phyloP scores from a whole-genome alignment of 2,797 vertebrate genomes.

The Heliangelus exortis region DNA sequence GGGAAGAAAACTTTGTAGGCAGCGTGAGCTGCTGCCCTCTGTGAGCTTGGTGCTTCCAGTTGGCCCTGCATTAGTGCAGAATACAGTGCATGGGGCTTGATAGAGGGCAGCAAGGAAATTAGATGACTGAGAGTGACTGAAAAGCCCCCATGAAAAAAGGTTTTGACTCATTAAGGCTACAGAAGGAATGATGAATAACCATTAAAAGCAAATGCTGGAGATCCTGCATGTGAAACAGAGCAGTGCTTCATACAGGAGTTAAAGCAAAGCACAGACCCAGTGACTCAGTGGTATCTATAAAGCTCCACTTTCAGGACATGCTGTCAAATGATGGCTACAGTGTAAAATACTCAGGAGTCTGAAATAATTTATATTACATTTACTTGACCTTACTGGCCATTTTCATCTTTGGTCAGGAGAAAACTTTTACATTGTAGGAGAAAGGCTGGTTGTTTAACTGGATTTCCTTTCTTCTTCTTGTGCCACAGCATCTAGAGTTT shows the following conservation, averaged over 20 bases:
- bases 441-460: background rate
- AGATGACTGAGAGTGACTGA: background rate
- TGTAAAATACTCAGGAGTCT: background rate
- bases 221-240: background rate
- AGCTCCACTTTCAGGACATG: background rate
- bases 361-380: background rate
- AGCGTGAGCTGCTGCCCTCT: background rate
- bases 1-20: background rate
- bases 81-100: background rate
- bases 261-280: background rate
- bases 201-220: background rate
- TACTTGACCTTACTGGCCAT: background rate
- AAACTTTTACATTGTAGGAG: background rate
- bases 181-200: background rate
- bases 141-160: background rate
- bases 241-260: background rate
- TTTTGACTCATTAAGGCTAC: background rate
- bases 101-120: background rate
- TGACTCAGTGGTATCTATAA: background rate
- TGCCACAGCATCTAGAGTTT: background rate
- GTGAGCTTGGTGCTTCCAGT: background rate
- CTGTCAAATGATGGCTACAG: background rate
- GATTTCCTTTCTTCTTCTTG: background rate
- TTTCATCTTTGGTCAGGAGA: background rate
- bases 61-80: background rate